Conservation (phyloP, 1,140 invertebrate genomes). For the Yoshiicerus persimilis region DNA sequence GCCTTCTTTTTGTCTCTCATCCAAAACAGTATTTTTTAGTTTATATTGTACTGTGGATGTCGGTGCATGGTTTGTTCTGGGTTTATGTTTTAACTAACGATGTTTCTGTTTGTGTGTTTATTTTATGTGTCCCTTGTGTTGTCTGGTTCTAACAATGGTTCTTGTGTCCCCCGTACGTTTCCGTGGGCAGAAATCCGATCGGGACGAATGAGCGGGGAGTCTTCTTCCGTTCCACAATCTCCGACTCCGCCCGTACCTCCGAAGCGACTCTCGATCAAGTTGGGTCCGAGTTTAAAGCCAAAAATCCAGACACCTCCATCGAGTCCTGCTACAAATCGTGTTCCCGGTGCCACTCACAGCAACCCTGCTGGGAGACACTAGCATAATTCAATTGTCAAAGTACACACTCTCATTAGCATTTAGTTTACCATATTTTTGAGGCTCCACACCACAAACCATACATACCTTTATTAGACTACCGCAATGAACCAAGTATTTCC, state of each 20-base stretch:
- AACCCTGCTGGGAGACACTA: not conserved
- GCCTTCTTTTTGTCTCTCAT: not conserved
- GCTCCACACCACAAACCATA: not conserved
- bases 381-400: not conserved
- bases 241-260: slow-evolving; percentile 43
- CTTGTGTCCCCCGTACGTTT: not conserved
- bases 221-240: slow-evolving; percentile 24
- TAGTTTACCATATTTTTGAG: not conserved
- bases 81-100: not conserved
- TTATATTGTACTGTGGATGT: no score
- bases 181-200: not conserved
- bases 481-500: not conserved
- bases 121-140: not conserved
- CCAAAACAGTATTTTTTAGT: no score
- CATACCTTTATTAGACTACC: not conserved
- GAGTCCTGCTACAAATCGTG: slow-evolving; percentile 34
- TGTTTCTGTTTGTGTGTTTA: not conserved
- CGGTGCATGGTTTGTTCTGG: no score
- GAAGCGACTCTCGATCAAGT: slow-evolving; percentile 44
- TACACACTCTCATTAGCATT: not conserved
- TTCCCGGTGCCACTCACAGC: not conserved
- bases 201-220: slow-evolving; percentile 8
- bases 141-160: not conserved
- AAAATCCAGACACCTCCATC: slow-evolving; percentile 47
- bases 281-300: slow-evolving; percentile 37